Conservation (phyloP, 2,797 vertebrate genomes). For the Zenarchopterus dispar region DNA sequence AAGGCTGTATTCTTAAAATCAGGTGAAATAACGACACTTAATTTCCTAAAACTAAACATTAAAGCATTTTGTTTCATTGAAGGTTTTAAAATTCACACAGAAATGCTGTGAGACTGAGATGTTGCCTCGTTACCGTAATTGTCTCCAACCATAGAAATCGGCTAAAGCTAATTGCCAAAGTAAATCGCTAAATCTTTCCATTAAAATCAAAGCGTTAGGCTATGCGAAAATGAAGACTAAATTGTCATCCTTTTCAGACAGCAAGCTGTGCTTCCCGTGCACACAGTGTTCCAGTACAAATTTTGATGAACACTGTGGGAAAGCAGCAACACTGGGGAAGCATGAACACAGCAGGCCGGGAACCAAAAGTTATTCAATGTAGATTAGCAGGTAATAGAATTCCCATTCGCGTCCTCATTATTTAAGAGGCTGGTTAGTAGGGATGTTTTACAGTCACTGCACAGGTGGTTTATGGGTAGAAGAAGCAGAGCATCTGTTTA, state of each 20-base stretch:
- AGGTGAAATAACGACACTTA: no score
- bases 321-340: constrained; percentile 6
- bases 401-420: constrained; percentile 61
- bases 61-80: neutral
- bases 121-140: constrained; percentile 14
- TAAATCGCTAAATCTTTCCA: neutral
- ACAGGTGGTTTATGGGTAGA: constrained; percentile 67
- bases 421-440: constrained; percentile 45
- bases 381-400: constrained; percentile 66
- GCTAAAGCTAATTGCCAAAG: neutral
- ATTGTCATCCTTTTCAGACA: neutral
- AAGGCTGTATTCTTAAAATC: no score
- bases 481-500: constrained; percentile 65
- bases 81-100: neutral
- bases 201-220: neutral
- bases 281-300: neutral
- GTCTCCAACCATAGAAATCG: constrained; percentile 3
- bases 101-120: neutral
- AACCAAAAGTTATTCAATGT: constrained; percentile 56
- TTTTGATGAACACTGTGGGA: neutral
- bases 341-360: constrained; percentile 11
- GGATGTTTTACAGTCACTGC: constrained; percentile 59
- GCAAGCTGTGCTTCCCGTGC: neutral
- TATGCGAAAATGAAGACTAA: constrained; percentile 3
- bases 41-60: neutral